Conservation (phyloP, 2,888 invertebrate species). For the Venustoraphidia nigricollis region DNA sequence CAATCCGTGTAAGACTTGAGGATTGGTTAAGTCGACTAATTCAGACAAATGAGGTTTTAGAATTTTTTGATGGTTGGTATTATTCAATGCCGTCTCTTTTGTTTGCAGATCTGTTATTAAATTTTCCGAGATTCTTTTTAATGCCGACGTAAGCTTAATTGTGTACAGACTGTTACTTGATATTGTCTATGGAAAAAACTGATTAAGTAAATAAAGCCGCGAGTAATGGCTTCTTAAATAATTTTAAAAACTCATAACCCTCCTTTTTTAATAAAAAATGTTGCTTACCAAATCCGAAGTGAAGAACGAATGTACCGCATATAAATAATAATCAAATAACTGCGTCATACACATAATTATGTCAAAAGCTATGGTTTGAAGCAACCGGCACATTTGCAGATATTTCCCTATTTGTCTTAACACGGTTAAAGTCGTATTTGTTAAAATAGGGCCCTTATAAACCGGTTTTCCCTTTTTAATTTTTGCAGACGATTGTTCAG, state of each 20-base stretch:
- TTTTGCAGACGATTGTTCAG: conserved; percentile 16
- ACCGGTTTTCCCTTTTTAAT: conserved; percentile 23
- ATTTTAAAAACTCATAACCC: conserved; percentile 7
- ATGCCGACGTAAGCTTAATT: conserved; percentile 51
- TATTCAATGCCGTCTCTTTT: conserved; percentile 20
- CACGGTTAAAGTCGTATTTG: conserved; percentile 84
- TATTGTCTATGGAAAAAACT: conserved; percentile 27
- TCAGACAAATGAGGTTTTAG: conserved; percentile 41
- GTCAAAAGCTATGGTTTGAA: conserved; percentile 81
- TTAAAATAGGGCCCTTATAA: conserved; percentile 47
- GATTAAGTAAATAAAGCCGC: conserved; percentile 4
- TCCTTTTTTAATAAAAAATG: neutral
- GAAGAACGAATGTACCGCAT: conserved; percentile 75
- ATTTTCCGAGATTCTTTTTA: conserved; percentile 64
- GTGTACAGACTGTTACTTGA: conserved; percentile 39
- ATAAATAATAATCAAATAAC: conserved; percentile 86
- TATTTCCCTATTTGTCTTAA: conserved; percentile 81
- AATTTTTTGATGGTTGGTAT: conserved; percentile 26
- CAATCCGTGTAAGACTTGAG: conserved; percentile 67
- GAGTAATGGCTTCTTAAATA: conserved; percentile 1
- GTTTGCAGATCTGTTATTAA: conserved; percentile 34
- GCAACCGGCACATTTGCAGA: conserved; percentile 78
- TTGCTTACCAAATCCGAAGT: conserved; percentile 52
- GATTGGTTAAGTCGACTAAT: conserved; percentile 46
- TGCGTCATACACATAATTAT: conserved; percentile 85